A percentile compares a stretch with the other conserved stretches of the same genome.
These are phyloP conservation scores for Goniozus legneri DNA, from an alignment of 1,140 invertebrate genomes.

Conservation along the genomic window DNA sequence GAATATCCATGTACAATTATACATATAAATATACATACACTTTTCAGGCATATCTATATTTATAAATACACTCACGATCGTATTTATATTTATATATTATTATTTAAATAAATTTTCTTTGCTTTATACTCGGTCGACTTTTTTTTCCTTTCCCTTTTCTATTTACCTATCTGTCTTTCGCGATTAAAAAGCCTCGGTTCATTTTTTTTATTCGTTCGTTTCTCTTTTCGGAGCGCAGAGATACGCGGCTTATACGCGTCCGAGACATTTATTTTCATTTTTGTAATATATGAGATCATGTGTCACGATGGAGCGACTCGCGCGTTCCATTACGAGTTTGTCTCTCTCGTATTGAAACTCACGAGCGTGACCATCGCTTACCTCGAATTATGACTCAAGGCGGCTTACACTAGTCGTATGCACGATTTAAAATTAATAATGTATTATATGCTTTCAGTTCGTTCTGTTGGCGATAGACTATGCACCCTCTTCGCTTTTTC, in stretches of 20 bases:
- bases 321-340: no score
- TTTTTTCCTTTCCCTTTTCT: slow-evolving; percentile 7
- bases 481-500: background rate
- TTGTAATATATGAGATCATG: slow-evolving; percentile 32
- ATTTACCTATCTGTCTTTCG: background rate
- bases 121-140: slow-evolving; percentile 12
- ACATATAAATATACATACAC: slow-evolving; percentile 14
- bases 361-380: slow-evolving; percentile 11
- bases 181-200: background rate
- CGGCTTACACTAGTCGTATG: slow-evolving; percentile 17
- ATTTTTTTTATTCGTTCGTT: slow-evolving; percentile 2
- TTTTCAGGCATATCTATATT: no score
- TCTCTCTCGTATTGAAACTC: no score
- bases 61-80: no score
- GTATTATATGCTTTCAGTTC: slow-evolving; percentile 4
- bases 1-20: slow-evolving; percentile 24
- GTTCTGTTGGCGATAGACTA: background rate
- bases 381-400: slow-evolving; percentile 7
- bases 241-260: slow-evolving; percentile 12
- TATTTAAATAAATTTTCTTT: slow-evolving; percentile 21
- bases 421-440: slow-evolving; percentile 13
- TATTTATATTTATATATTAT: slow-evolving; percentile 13
- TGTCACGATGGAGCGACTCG: slow-evolving; percentile 19
- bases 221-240: slow-evolving; percentile 5
- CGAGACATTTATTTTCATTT: no score